Evolutionary conservation across 2,888 invertebrate species (phyloP).

Genomic region (Polyommatus iphigenia): DNA sequence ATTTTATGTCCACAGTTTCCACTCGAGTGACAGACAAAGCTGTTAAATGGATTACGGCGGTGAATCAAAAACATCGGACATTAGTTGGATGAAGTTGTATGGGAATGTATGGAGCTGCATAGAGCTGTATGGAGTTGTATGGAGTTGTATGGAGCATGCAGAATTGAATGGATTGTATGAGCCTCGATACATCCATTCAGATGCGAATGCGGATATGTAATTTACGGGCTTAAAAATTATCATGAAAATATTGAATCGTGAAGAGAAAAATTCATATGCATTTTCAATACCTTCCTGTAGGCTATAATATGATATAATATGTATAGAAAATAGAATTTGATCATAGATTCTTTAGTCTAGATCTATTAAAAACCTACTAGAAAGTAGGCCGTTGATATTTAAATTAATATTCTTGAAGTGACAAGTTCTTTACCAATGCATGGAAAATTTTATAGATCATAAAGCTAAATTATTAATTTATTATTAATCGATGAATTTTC

Average conservation of each 20-base stretch:
- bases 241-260: neutral
- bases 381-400: too few relatives aligned
- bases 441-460: too few relatives aligned
- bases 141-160: neutral
- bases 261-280: neutral
- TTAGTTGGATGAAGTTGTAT: slow-evolving; percentile 19
- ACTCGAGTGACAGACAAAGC: neutral
- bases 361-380: too few relatives aligned
- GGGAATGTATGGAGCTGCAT: neutral
- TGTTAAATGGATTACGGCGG: slow-evolving; percentile 42
- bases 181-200: slow-evolving; percentile 18
- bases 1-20: slow-evolving; percentile 3
- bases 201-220: slow-evolving; percentile 11
- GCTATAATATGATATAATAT: too few relatives aligned
- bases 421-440: too few relatives aligned
- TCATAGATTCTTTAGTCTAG: too few relatives aligned
- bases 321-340: too few relatives aligned
- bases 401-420: too few relatives aligned
- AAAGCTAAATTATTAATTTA: too few relatives aligned
- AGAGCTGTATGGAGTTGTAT: neutral
- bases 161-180: slow-evolving; percentile 10
- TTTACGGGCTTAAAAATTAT: neutral
- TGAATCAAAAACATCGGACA: slow-evolving; percentile 41
- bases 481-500: too few relatives aligned
- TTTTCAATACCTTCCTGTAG: too few relatives aligned